These are phyloP conservation scores for Fundulus diaphanus DNA, from an alignment of 2,797 vertebrate genomes.

Conservation along the genomic window DNA sequence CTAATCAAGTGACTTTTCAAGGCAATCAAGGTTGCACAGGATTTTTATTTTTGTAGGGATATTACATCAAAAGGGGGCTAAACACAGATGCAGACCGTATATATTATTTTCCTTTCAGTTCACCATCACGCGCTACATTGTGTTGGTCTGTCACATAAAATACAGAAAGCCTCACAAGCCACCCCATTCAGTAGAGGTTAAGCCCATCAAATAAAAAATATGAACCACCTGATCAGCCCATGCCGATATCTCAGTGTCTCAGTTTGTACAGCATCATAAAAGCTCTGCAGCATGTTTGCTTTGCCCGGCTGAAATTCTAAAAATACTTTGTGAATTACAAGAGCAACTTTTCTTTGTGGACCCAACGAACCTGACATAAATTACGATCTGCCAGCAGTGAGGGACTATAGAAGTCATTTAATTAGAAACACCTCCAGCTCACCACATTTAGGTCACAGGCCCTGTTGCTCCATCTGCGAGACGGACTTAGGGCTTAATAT, in stretches of 20 bases:
- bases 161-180: not conserved
- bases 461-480: slow-evolving; percentile 42
- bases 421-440: slow-evolving; percentile 65
- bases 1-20: too few species aligned
- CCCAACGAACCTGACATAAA: slow-evolving; percentile 50
- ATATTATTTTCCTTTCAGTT: not conserved
- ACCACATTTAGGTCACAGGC: slow-evolving; percentile 65
- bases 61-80: not conserved
- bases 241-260: not conserved
- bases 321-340: slow-evolving; percentile 1
- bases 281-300: not conserved
- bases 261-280: not conserved
- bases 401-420: slow-evolving; percentile 63
- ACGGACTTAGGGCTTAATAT: slow-evolving; percentile 28
- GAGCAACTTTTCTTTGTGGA: slow-evolving; percentile 52
- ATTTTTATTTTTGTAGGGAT: not conserved
- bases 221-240: not conserved
- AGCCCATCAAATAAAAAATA: not conserved
- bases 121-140: not conserved
- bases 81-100: not conserved
- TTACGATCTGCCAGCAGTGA: slow-evolving; percentile 43
- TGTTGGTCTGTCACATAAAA: too few species aligned
- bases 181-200: not conserved
- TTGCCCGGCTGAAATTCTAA: slow-evolving; percentile 3
- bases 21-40: too few species aligned